Percentiles rank a stretch among this genome's conserved stretches.
Conservation (phyloP, 2,113 vertebrate species). For the Sturnira hondurensis region DNA sequence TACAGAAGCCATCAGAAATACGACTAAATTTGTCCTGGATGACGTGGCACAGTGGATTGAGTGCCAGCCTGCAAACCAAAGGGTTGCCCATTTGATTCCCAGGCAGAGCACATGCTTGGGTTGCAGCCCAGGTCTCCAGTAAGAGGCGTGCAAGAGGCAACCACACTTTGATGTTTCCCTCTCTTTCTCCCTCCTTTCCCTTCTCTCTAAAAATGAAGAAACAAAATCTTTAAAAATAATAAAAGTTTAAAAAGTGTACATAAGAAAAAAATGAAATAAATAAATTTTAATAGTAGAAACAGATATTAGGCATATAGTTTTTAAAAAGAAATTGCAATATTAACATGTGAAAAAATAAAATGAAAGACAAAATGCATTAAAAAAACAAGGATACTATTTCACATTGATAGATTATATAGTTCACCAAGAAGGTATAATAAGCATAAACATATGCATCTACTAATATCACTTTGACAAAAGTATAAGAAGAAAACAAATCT, state of each 20-base stretch:
- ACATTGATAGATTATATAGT: neutral
- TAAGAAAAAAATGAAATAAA: neutral
- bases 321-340: neutral
- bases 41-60: too few relatives aligned
- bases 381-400: neutral
- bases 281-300: slow-evolving; percentile 25
- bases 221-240: too few relatives aligned
- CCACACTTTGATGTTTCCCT: too few relatives aligned
- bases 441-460: neutral
- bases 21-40: neutral
- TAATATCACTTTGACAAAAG: neutral
- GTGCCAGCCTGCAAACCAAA: too few relatives aligned
- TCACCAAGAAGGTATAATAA: too few relatives aligned
- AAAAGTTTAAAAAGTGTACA: too few relatives aligned
- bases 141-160: too few relatives aligned
- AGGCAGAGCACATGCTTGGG: too few relatives aligned
- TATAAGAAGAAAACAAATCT: neutral
- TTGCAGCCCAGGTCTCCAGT: too few relatives aligned
- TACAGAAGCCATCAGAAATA: neutral
- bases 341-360: slow-evolving; percentile 22
- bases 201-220: too few relatives aligned
- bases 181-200: too few relatives aligned
- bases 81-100: too few relatives aligned
- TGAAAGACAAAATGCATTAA: neutral
- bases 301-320: neutral